A percentile compares a stretch with the other conserved stretches of the same genome.
phyloP scores from a whole-genome alignment of 2,888 invertebrate species.

The Podabrus alpinus region DNA sequence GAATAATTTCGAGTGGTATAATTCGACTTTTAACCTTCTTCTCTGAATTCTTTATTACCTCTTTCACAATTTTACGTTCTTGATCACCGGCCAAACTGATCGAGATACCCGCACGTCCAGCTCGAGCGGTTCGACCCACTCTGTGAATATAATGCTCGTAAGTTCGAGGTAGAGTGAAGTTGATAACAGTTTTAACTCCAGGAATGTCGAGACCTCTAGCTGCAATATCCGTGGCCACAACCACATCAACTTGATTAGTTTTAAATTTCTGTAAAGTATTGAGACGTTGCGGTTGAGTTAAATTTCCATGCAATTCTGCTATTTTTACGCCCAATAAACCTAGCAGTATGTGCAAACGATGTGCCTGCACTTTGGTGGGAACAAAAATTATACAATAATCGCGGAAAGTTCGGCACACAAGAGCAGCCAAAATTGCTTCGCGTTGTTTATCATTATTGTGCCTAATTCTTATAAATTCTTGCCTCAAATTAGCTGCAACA shows the following conservation, averaged over 20 bases:
- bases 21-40: constrained; percentile 86
- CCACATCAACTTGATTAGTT: constrained; percentile 79
- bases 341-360: constrained; percentile 87
- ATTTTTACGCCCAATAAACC: constrained; percentile 82
- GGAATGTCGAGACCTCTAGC: constrained; percentile 89
- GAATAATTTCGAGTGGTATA: constrained; percentile 86
- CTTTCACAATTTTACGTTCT: constrained; percentile 89
- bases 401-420: constrained; percentile 86
- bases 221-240: constrained; percentile 94
- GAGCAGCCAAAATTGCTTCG: constrained; percentile 83
- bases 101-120: constrained; percentile 90
- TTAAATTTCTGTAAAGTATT: constrained; percentile 89
- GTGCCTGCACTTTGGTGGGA: constrained; percentile 94
- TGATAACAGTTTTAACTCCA: constrained; percentile 96
- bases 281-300: constrained; percentile 93
- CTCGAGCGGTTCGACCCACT: constrained; percentile 95
- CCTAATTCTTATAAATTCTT: constrained; percentile 95
- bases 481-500: constrained; percentile 92
- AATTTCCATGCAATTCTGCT: constrained; percentile 90
- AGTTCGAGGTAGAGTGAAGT: constrained; percentile 93
- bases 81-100: constrained; percentile 94
- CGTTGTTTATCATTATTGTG: constrained; percentile 87
- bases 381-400: constrained; percentile 94
- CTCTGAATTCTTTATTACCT: constrained; percentile 84
- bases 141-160: constrained; percentile 96